Base-by-base conservation (phyloP, 2,888 invertebrate genomes). In the Brachyptera risi region DNA sequence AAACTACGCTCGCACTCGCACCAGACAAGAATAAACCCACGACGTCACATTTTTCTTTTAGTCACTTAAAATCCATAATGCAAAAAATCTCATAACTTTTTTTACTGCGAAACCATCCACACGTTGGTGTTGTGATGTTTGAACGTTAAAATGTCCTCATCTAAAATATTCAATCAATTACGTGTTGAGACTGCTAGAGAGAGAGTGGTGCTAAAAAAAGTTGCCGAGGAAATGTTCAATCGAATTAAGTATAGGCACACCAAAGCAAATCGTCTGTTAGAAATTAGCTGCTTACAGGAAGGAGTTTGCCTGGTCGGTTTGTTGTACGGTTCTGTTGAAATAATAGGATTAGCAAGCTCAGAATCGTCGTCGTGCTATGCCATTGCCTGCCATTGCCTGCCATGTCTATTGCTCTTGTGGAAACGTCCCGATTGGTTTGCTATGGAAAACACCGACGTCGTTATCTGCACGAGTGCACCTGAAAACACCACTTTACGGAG, bases 391-490 rank as follows among this genome's bases (percentile, higher is more conserved):
- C 23, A 7, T 47, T 23, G 24, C 5, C 24, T 15, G 47, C 2
- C 24, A 3, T 7, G 21, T 37, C 54, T 54, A n/a, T 11, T 3
- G 31, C 51, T 31, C 35, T n/a, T 13, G 47, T 24, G 47, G 23
- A 11, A 19, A 24, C 3, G 11, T 37, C 3, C 54, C 35, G 15
- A 37, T 37, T 35, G 54, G n/a, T 54, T 17, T 54, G 54, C 38
- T 35, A 54, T 54, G 31, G 54, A 54, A 54, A 54, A 54, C 37
- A 35, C 54, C 21, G 37, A 17, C 1, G 9, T 37, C 37, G 54
- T 54, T 37, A 37, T 54, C 54, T 31, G n/a, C 23, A 35, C 38
- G 54, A 35, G 19, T 11, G 54, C 54, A 54, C 54, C 54, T 54
- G 54, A 47, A 47, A 47, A 47, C 47, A 24, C 23, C 24, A 47